Evolutionary conservation across 2,888 invertebrate genomes (phyloP).

Genomic region (Chrysomela aeneicollis): DNA sequence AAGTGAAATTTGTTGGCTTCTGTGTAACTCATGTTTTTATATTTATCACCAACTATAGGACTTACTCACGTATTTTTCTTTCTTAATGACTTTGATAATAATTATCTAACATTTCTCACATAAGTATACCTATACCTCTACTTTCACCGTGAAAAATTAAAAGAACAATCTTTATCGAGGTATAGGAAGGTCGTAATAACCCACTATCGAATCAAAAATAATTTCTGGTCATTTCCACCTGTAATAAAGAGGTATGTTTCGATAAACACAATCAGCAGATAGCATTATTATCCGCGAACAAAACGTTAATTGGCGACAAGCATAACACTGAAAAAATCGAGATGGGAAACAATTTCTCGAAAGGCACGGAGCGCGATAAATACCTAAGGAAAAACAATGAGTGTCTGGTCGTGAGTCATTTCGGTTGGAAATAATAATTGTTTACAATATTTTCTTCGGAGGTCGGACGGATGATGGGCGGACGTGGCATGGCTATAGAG

Average conservation of each 20-base stretch:
- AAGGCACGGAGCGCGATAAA: no score
- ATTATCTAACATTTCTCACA: no score
- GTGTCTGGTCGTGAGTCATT: no score
- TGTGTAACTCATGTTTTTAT: no score
- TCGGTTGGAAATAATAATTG: background rate
- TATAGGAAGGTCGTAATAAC: background rate
- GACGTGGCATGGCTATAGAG: background rate
- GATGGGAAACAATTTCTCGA: no score
- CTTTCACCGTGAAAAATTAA: background rate
- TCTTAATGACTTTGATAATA: no score
- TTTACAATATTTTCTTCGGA: background rate
- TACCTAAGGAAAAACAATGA: no score
- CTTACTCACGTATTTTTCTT: no score
- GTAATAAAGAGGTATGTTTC: background rate
- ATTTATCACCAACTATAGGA: no score
- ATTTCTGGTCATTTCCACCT: conserved; percentile 3
- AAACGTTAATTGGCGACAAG: background rate
- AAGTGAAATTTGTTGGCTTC: no score
- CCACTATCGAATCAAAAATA: background rate
- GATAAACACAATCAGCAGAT: background rate
- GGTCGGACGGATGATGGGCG: background rate
- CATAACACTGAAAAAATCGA: background rate
- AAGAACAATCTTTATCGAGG: background rate
- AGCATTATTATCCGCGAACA: background rate
- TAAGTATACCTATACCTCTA: no score